A percentile compares a stretch with the other conserved stretches of the same genome.
phyloP scores from a whole-genome alignment of 2,113 vertebrate species.

The Octodon degus region DNA sequence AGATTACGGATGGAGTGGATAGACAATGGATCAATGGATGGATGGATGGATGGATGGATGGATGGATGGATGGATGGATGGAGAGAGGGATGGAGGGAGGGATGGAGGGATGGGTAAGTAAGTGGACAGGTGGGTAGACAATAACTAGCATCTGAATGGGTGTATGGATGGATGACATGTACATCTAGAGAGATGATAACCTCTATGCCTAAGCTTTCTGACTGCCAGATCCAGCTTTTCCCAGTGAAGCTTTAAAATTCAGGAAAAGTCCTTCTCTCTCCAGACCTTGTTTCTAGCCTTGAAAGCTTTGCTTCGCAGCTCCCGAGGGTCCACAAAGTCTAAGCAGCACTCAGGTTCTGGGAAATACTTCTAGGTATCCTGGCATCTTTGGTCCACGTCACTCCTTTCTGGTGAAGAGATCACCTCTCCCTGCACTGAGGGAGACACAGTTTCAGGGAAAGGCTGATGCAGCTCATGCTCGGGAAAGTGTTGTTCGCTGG shows the following conservation, averaged over 20 bases:
- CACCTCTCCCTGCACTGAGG: fast-evolving
- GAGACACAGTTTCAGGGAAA: fast-evolving
- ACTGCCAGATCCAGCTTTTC: not conserved
- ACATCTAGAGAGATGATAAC: fast-evolving
- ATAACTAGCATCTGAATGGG: not conserved
- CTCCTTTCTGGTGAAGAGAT: no score
- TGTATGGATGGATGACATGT: fast-evolving
- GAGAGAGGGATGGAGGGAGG: not conserved
- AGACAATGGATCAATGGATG: not conserved
- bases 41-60: no score
- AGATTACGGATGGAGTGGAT: not conserved
- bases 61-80: not conserved
- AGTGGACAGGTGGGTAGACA: not conserved
- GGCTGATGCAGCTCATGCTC: not conserved
- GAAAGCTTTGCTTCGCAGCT: not conserved
- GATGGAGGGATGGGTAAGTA: not conserved
- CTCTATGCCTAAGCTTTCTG: fast-evolving
- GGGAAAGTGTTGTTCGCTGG: not conserved
- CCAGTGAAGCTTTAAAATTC: not conserved
- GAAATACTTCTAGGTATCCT: fast-evolving
- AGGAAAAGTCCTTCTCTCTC: not conserved
- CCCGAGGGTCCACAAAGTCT: fast-evolving
- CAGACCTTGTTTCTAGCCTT: not conserved
- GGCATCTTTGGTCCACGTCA: fast-evolving
- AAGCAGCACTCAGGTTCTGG: fast-evolving